Percentiles rank a stretch among this genome's conserved stretches.
Evolutionary conservation across 2,797 vertebrate species (phyloP).

Genomic region (Sphaeramia orbicularis): DNA sequence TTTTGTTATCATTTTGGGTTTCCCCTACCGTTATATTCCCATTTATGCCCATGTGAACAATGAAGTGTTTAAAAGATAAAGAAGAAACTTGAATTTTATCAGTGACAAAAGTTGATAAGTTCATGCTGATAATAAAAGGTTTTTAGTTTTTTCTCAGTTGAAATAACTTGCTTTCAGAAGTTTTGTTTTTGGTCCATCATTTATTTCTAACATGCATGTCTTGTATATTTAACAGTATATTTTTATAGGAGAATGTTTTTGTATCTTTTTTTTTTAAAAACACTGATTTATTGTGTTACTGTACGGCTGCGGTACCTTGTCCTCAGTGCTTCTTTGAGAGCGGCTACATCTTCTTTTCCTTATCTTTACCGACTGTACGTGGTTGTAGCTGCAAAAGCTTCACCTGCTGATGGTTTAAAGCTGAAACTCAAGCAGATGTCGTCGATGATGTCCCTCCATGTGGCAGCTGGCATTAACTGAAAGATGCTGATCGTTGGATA

Average conservation of each 20-base stretch:
- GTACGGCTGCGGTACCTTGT: conserved; percentile 58
- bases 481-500: neutral
- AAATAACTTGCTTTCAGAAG: conserved; percentile 51
- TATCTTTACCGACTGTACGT: conserved; percentile 22
- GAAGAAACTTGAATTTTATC: conserved; percentile 73
- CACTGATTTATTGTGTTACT: conserved; percentile 64
- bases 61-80: conserved; percentile 55
- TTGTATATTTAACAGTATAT: conserved; percentile 75
- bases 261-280: conserved; percentile 44
- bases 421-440: conserved; percentile 44
- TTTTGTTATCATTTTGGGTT: neutral
- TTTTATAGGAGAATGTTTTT: conserved; percentile 65
- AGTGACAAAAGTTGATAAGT: conserved; percentile 48
- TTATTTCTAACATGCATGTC: conserved; percentile 73
- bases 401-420: conserved; percentile 26
- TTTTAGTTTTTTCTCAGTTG: conserved; percentile 31
- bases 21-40: no score
- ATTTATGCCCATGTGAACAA: conserved; percentile 50
- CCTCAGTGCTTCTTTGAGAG: conserved; percentile 30
- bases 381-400: conserved; percentile 31
- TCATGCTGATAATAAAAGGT: conserved; percentile 63
- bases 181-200: conserved; percentile 60
- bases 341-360: conserved; percentile 39
- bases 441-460: conserved; percentile 20
- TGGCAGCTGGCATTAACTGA: conserved; percentile 18